Percentiles rank a stretch among this genome's conserved stretches.
Conservation (phyloP, 2,888 invertebrate genomes). For the Himalopsyche kuldschensis region DNA sequence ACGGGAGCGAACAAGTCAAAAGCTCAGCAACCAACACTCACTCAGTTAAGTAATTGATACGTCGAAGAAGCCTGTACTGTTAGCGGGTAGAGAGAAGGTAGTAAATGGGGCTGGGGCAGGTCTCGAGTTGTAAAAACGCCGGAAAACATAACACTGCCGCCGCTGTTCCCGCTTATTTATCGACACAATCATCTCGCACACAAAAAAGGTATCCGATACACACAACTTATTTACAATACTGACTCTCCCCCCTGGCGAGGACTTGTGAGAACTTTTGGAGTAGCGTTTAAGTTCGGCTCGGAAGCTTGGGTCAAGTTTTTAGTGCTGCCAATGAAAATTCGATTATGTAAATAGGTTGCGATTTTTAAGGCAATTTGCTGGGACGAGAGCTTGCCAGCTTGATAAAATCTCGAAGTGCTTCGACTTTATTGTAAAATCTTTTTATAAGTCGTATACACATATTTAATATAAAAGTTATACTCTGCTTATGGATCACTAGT, state of each 20-base stretch:
- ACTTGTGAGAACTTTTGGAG: not conserved
- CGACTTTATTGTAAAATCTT: not conserved
- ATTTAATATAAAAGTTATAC: no score
- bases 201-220: conserved; percentile 1
- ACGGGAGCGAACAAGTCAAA: not conserved
- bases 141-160: conserved; percentile 2
- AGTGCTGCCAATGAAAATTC: not conserved
- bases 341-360: not conserved
- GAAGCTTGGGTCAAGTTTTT: not conserved
- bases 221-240: not conserved
- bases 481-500: no score
- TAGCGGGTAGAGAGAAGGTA: not conserved
- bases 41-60: conserved; percentile 1
- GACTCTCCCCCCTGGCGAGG: not conserved
- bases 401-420: not conserved
- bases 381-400: not conserved
- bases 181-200: conserved; percentile 1
- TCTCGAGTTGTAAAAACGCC: conserved; percentile 3
- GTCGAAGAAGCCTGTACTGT: not conserved
- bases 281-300: not conserved
- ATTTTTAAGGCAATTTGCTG: not conserved
- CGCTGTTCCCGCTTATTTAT: not conserved
- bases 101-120: not conserved
- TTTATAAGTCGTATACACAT: not conserved
- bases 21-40: not conserved